phyloP scores from a whole-genome alignment of 2,113 vertebrate species.

The Pseudonaja textilis region DNA sequence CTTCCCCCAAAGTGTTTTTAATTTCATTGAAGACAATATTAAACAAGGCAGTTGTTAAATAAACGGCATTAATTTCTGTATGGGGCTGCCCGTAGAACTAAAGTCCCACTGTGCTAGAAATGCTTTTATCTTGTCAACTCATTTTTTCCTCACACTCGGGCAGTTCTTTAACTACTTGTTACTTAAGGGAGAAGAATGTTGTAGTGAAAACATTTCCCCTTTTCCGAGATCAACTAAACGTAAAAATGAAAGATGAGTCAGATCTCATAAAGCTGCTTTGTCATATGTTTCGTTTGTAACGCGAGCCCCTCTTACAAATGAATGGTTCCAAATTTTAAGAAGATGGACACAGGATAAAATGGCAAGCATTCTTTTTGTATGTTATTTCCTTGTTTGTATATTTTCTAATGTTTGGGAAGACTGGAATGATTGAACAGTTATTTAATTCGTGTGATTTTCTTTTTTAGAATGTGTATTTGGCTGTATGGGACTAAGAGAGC shows the following conservation, averaged over 20 bases:
- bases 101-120: not conserved
- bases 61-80: not conserved
- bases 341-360: not conserved
- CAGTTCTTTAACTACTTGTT: not conserved
- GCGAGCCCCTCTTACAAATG: not conserved
- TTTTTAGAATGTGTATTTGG: not conserved
- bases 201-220: not conserved
- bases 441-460: not conserved
- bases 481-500: not conserved
- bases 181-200: slow-evolving; percentile 17
- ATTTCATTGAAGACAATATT: not conserved
- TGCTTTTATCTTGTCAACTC: slow-evolving; percentile 10
- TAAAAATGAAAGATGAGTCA: slow-evolving; percentile 19
- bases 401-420: not conserved
- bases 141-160: not conserved
- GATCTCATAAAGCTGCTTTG: not conserved
- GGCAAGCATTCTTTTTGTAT: not conserved
- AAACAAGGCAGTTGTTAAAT: not conserved
- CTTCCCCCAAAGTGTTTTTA: not conserved
- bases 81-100: not conserved
- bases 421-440: not conserved
- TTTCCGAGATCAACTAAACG: not conserved
- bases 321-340: not conserved
- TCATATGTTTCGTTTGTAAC: not conserved
- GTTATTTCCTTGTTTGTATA: not conserved